Percentiles rank a stretch among this genome's conserved stretches.
phyloP scores from a whole-genome alignment of 2,113 vertebrate genomes.

The Promerops cafer region DNA sequence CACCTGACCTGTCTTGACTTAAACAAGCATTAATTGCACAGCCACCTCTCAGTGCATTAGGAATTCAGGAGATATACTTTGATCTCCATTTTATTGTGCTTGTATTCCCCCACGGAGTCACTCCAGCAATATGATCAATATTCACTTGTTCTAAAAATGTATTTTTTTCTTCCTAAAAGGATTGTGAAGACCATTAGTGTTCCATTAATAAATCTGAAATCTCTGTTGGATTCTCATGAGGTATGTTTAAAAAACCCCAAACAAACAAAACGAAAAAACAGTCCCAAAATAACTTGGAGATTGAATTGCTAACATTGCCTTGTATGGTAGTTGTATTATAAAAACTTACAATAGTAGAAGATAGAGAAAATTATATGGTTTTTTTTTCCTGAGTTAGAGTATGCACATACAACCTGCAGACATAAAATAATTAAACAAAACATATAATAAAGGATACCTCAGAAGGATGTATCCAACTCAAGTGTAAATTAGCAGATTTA shows the following conservation, averaged over 20 bases:
- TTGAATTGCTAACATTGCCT: neutral
- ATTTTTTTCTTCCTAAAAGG: neutral
- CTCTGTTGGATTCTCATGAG: neutral
- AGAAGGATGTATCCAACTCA: neutral
- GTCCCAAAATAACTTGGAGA: neutral
- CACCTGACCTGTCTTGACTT: neutral
- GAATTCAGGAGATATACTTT: neutral
- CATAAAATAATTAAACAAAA: neutral
- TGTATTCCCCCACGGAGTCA: neutral
- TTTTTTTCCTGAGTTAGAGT: neutral
- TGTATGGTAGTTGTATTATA: neutral
- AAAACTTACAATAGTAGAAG: neutral
- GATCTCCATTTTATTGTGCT: neutral
- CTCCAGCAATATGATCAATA: neutral
- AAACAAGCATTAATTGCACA: neutral
- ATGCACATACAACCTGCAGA: neutral
- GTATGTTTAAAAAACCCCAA: neutral
- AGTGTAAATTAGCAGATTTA: neutral
- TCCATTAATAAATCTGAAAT: slow-evolving; percentile 4
- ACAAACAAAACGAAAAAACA: neutral
- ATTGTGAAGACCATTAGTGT: neutral
- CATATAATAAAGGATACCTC: neutral
- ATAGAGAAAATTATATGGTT: neutral
- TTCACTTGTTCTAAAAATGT: neutral
- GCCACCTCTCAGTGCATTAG: neutral